Conservation (phyloP, 2,797 vertebrate species). For the Serranus cabrilla region DNA sequence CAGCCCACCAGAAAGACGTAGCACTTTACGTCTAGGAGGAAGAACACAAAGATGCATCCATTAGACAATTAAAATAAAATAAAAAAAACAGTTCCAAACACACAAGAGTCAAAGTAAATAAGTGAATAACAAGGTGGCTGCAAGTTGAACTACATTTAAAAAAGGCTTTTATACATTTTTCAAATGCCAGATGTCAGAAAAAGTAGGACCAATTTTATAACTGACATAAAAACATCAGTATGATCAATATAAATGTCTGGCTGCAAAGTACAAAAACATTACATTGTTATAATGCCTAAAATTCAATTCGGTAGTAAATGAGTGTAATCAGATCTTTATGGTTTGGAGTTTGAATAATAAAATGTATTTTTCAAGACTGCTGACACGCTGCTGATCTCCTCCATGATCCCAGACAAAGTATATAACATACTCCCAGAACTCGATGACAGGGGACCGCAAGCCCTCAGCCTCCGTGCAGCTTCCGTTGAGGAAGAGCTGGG, state of each 20-base stretch:
- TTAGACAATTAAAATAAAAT: conserved; percentile 15
- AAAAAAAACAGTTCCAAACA: too few species aligned
- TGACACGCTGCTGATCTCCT: not conserved
- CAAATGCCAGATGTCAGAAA: not conserved
- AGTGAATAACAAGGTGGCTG: not conserved
- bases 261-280: not conserved
- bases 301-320: not conserved
- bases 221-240: not conserved
- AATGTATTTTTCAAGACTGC: not conserved
- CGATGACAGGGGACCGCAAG: conserved; percentile 88
- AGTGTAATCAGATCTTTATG: not conserved
- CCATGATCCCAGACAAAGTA: conserved; percentile 11
- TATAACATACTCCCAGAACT: conserved; percentile 90
- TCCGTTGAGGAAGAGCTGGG: conserved; percentile 75
- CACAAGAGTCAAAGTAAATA: not conserved
- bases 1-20: conserved; percentile 87
- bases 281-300: not conserved
- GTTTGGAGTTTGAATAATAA: not conserved
- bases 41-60: conserved; percentile 1
- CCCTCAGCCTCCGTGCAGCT: conserved; percentile 84
- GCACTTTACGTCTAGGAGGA: conserved; percentile 85
- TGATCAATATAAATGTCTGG: not conserved
- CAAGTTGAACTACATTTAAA: conserved; percentile 8
- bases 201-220: not conserved
- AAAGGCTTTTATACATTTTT: conserved; percentile 2